phyloP scores from a whole-genome alignment of 2,888 invertebrate genomes.

The Dinocampus coccinellae region DNA sequence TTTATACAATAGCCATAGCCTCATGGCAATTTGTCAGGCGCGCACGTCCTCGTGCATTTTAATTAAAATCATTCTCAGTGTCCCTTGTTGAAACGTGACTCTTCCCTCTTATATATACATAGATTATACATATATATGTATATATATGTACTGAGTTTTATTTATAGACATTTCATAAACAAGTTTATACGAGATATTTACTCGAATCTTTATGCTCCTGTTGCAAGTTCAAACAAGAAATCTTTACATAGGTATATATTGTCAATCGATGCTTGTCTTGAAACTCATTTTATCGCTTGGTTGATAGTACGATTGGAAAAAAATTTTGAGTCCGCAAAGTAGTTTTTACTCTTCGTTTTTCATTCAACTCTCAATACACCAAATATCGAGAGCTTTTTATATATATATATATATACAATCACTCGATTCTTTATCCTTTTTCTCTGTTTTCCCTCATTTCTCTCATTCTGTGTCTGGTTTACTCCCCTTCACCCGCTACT shows the following conservation, averaged over 20 bases:
- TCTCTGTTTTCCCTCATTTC: background rate
- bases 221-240: constrained; percentile 22
- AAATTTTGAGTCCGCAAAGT: constrained; percentile 21
- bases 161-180: background rate
- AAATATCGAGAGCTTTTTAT: constrained; percentile 30
- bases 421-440: constrained; percentile 16
- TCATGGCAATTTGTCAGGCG: constrained; percentile 47
- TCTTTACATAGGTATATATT: background rate
- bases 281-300: constrained; percentile 31
- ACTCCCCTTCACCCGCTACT: background rate
- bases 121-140: background rate
- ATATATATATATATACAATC: background rate
- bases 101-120: constrained; percentile 20
- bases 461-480: background rate
- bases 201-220: background rate
- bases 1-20: constrained; percentile 45
- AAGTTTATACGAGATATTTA: background rate
- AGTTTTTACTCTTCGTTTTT: constrained; percentile 26
- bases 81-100: constrained; percentile 41
- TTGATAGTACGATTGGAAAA: constrained; percentile 28
- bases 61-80: constrained; percentile 46
- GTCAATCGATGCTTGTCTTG: background rate
- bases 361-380: constrained; percentile 33
- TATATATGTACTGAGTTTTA: background rate
- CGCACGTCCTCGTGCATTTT: constrained; percentile 44